These are phyloP conservation scores for Anthophora plumipes DNA, from an alignment of 2,888 invertebrate genomes.

Conservation along the genomic window DNA sequence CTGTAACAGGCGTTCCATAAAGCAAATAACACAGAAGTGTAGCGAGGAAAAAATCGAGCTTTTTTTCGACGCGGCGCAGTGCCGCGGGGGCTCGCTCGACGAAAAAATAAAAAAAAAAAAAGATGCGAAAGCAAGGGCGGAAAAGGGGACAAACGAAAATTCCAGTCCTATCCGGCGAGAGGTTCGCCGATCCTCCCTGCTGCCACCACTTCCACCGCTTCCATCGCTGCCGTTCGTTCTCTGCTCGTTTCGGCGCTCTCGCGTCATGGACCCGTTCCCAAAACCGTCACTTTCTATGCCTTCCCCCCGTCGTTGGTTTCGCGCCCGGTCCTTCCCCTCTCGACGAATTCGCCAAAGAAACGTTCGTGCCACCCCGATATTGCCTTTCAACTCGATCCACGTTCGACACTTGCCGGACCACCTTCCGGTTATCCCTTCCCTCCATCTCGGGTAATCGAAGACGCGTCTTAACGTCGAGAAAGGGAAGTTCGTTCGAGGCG, in stretches of 20 bases:
- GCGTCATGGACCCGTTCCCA: slow-evolving; percentile 42
- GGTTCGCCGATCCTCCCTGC: slow-evolving; percentile 51
- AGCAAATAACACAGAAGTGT: slow-evolving; percentile 83
- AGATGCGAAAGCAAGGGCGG: slow-evolving; percentile 53
- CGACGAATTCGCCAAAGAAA: background rate
- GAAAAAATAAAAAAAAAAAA: slow-evolving; percentile 48
- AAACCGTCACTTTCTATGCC: slow-evolving; percentile 19
- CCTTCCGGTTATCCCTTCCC: background rate
- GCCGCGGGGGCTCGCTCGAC: slow-evolving; percentile 70
- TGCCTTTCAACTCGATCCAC: background rate
- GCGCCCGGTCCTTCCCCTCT: background rate
- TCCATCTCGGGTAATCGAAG: slow-evolving; percentile 29
- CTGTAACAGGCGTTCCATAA: slow-evolving; percentile 85
- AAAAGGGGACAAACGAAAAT: slow-evolving; percentile 72
- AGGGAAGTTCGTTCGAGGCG: slow-evolving; percentile 48
- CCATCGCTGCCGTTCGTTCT: background rate
- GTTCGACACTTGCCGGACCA: too few species aligned
- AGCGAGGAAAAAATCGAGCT: slow-evolving; percentile 79
- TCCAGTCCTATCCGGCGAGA: slow-evolving; percentile 63
- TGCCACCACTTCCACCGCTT: too few species aligned
- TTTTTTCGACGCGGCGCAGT: slow-evolving; percentile 73
- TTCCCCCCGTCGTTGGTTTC: too few species aligned
- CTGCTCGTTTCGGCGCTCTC: slow-evolving; percentile 12
- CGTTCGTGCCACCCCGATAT: background rate
- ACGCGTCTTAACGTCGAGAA: slow-evolving; percentile 46